These are phyloP conservation scores for Rattus norvegicus DNA, from an alignment of 2,113 vertebrate genomes.

Conservation along the genomic window GRCr8 NC_086032.1:34508001-34508500, in stretches of 20 bases:
- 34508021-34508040: neutral
- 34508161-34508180: neutral
- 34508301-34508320: conserved; percentile 35
- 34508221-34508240: conserved; percentile 17
- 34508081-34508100: neutral
- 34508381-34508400: neutral
- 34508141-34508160: neutral
- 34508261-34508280: neutral
- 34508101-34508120: conserved; percentile 32
- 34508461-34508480: conserved; percentile 33
- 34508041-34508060: neutral
- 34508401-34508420: neutral
- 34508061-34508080: neutral
- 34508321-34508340: neutral
- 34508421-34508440: neutral
- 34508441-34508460: conserved; percentile 33
- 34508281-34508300: neutral
- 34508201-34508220: neutral
- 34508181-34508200: neutral
- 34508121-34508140: neutral
- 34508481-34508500: conserved; percentile 33
- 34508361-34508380: conserved; percentile 9
- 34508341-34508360: neutral
- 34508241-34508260: conserved; percentile 34
- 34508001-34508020: neutral